Evolutionary conservation across 2,888 invertebrate genomes (phyloP), one percentile per base, ranked within the genome.

Genomic region (Esperia sulphurella): DNA sequence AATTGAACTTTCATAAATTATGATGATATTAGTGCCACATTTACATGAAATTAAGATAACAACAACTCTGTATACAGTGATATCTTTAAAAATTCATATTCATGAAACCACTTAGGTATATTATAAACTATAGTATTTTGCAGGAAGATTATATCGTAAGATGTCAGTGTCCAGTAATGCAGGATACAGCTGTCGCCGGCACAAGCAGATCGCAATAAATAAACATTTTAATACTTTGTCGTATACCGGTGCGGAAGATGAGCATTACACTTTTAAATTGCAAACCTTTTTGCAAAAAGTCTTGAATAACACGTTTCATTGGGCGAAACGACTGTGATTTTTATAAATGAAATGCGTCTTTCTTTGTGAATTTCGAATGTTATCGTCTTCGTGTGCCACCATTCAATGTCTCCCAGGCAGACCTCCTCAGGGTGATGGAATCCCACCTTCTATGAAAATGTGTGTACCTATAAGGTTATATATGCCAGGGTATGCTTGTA

Each of bases 191-290:
- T 66, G 67, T 77, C 79, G 68, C 58, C 58, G 60, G 59, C 59
- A 49, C 54, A 58, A 55, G 58, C 60, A 54, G 63, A 61, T 62
- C 47, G 59, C 63, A 66, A 71, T 76, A 76, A 74, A 79, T 77
- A 75, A 77, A 78, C 70, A 76, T 75, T 72, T 65, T 63, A 67
- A 63, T 72, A 70, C 66, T 62, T 63, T 59, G 63, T 63, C 55
- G 54, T 30, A 14, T 37, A 42, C 41, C 6, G 12, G 41, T n/a
- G 43, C 46, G 44, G 14, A 49, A 44, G 43, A 13, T 37, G 40
- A 9, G 45, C 46, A 73, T 73, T 68, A 70, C 59, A 74, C 65
- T 75, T 74, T 77, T 64, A 71, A 76, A 76, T 75, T 56, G 54
- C 55, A 52, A 50, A 54, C 29, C 7, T 29, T 29, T 14, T 33